These are phyloP conservation scores for Pogonomyrmex barbatus DNA, from an alignment of 1,140 invertebrate species.

Conservation along the genomic window DNA sequence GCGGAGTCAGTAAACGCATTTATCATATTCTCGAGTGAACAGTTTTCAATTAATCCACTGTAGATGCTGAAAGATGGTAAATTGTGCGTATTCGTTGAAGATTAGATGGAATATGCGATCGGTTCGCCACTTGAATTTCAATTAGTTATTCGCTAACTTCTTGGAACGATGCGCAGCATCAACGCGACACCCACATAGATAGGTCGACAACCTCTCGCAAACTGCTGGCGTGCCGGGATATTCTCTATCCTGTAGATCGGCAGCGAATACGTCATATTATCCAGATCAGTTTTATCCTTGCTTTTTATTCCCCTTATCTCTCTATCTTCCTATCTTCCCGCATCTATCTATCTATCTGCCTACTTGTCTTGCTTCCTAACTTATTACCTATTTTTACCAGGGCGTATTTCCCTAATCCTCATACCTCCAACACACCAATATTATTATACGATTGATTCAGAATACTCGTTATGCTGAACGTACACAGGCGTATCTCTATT, in stretches of 20 bases:
- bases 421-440: too few relatives aligned
- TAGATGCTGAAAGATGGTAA: not conserved
- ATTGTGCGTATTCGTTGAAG: too few relatives aligned
- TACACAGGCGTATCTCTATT: slow-evolving; percentile 14
- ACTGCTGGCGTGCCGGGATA: not conserved
- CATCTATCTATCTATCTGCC: not conserved
- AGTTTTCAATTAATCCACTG: not conserved
- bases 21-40: not conserved
- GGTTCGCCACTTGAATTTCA: slow-evolving; percentile 8
- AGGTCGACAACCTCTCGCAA: slow-evolving; percentile 42
- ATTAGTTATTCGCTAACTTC: too few relatives aligned
- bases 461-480: slow-evolving; percentile 18
- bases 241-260: slow-evolving; percentile 49
- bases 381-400: not conserved
- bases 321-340: not conserved
- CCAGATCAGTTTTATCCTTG: slow-evolving; percentile 69
- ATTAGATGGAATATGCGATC: slow-evolving; percentile 17
- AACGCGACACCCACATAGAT: slow-evolving; percentile 1
- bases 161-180: not conserved
- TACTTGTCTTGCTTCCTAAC: not conserved
- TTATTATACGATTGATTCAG: not conserved
- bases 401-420: slow-evolving; percentile 52
- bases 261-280: slow-evolving; percentile 69
- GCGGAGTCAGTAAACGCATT: not conserved
- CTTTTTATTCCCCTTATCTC: slow-evolving; percentile 33